Conservation (phyloP, 2,888 invertebrate species). For the Drosophila rellima region DNA sequence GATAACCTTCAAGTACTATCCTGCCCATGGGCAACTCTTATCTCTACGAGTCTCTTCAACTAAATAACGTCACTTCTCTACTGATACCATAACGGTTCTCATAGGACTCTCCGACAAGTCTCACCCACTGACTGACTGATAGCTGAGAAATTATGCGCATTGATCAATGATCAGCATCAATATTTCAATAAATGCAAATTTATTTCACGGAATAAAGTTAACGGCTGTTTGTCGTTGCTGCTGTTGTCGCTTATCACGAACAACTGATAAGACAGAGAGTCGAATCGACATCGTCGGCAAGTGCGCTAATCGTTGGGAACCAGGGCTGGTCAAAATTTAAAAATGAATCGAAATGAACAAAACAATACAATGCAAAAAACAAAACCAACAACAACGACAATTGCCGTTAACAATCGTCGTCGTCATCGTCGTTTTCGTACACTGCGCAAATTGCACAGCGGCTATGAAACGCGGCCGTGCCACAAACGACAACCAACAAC, state of each 20-base stretch:
- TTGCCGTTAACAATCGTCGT: constrained; percentile 74
- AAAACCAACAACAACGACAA: constrained; percentile 58
- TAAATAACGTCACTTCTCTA: constrained; percentile 34
- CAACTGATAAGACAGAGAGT: constrained; percentile 64
- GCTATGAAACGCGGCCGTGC: constrained; percentile 77
- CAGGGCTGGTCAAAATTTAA: constrained; percentile 62
- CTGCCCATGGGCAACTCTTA: constrained; percentile 26
- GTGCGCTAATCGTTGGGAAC: constrained; percentile 66
- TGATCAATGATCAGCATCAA: constrained; percentile 40
- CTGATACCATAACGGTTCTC: constrained; percentile 10
- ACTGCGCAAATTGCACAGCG: constrained; percentile 77
- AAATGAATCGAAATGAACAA: constrained; percentile 13
- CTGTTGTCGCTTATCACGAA: constrained; percentile 59
- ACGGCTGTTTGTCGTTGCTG: constrained; percentile 33
- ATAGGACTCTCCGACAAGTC: constrained; percentile 16
- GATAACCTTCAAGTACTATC: constrained; percentile 42
- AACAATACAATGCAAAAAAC: constrained; percentile 23
- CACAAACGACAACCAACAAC: constrained; percentile 28
- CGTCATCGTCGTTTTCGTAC: constrained; percentile 70
- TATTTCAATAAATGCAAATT: constrained; percentile 47
- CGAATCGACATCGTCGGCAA: constrained; percentile 51
- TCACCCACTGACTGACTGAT: constrained; percentile 20
- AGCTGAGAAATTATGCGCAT: constrained; percentile 12
- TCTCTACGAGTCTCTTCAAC: constrained; percentile 9
- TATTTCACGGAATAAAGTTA: constrained; percentile 29